Evolutionary conservation across 2,113 vertebrate species (phyloP), one percentile per base, ranked within the genome.

Genomic region (Melanocharis versteri): DNA sequence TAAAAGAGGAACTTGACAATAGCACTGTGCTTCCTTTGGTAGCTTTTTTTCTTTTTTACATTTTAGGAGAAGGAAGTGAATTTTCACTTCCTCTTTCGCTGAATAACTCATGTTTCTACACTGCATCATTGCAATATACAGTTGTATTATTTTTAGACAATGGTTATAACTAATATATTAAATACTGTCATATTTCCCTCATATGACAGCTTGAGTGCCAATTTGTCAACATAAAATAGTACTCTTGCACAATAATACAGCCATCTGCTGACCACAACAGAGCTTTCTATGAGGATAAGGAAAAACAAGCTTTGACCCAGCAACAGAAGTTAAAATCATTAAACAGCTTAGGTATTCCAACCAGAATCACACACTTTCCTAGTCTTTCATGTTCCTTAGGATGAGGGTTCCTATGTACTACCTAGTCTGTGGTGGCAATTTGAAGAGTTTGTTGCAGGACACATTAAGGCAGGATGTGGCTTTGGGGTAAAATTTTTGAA

Each of bases 81-180:
- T 92, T 89, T 21, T 83, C 15, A 86, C 71, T 96, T 97, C 88
- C 57, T 40, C 54, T 90, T 94, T 42, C 33, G 48, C 13, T 56
- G 35, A 84, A 64, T 81, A 91, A 75, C 20, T 54, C 14, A 51
- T 64, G 31, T 79, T 92, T 66, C 48, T 91, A 45, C 37, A 30
- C 19, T 48, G 27, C 30, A 42, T 10, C 13, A 21, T 78, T 77
- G 47, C 57, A 84, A 56, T 60, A 21, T 60, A 50, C 1, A 2
- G n/a, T 58, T 85, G n/a, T 64, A 78, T 62, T 94, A 61, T 87
- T 92, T 96, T 93, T 89, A 87, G 54, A 58, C 26, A 71, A 51
- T 24, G 6, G 20, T 56, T 91, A 68, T 84, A 91, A 72, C 37
- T 45, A 77, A 66, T 90, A 65, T 23, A 72, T 83, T 48, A 71